Percentiles rank a stretch among this genome's conserved stretches.
These are phyloP conservation scores for Rhombomys opimus DNA, from an alignment of 2,113 vertebrate species.

Conservation along the genomic window DNA sequence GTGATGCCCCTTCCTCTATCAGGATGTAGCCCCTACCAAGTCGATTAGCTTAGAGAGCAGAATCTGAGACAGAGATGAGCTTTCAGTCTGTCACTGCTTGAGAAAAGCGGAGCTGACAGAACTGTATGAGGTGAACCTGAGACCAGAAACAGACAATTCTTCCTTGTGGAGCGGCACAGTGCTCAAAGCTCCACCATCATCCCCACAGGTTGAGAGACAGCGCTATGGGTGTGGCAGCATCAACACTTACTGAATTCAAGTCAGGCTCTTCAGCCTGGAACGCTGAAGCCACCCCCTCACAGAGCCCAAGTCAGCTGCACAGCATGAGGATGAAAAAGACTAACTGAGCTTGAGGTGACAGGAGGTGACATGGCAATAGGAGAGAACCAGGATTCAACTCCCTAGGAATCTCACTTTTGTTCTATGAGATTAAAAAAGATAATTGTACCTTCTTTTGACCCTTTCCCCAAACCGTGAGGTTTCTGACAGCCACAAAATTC, in stretches of 20 bases:
- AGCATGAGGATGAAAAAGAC: slow-evolving; percentile 5
- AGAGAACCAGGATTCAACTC: background rate
- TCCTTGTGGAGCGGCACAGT: background rate
- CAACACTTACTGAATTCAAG: background rate
- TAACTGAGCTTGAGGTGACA: slow-evolving; percentile 4
- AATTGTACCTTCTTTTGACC: background rate
- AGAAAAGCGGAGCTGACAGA: background rate
- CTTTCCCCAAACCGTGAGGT: slow-evolving; percentile 3
- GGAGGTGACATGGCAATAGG: background rate
- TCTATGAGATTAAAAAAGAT: background rate
- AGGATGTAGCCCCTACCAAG: background rate
- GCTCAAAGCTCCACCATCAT: background rate
- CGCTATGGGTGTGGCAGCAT: background rate
- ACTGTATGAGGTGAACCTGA: background rate
- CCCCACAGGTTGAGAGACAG: background rate
- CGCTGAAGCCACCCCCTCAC: background rate
- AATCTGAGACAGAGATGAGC: background rate
- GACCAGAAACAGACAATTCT: background rate
- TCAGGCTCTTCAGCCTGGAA: slow-evolving; percentile 8
- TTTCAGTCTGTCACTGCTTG: background rate
- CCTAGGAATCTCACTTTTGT: background rate
- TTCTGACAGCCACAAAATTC: slow-evolving; percentile 32
- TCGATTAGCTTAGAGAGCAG: background rate
- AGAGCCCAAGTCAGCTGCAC: slow-evolving; percentile 44
- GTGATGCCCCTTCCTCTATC: background rate